These are phyloP conservation scores for Anniella stebbinsi DNA, from an alignment of 2,797 vertebrate species.

Conservation along the genomic window DNA sequence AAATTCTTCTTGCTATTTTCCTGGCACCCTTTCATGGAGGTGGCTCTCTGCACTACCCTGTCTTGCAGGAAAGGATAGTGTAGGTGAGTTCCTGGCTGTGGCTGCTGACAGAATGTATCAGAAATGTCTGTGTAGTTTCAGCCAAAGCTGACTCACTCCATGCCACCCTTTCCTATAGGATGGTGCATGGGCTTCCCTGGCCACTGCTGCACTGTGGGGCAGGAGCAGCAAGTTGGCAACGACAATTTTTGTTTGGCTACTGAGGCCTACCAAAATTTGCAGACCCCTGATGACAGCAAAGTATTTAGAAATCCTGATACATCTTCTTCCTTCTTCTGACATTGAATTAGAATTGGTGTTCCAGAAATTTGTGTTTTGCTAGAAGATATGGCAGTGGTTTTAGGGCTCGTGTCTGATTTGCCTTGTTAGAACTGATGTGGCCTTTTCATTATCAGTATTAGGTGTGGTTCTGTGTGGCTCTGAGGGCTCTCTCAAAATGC, in stretches of 20 bases:
- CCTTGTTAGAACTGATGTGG: neutral
- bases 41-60: no score
- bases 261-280: neutral
- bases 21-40: neutral
- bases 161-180: no score
- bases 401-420: neutral
- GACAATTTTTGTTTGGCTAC: neutral
- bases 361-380: neutral
- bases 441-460: neutral
- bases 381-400: neutral
- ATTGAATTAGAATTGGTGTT: neutral
- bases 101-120: no score
- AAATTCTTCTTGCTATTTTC: neutral
- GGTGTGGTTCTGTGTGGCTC: neutral
- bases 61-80: no score
- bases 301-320: neutral
- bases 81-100: no score
- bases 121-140: no score
- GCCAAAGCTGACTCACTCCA: no score
- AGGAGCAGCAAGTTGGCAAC: neutral
- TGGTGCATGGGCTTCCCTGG: neutral
- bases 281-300: neutral
- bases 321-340: neutral
- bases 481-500: slow-evolving; percentile 1
- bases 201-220: neutral